Base-by-base conservation (phyloP, 2,113 vertebrate genomes). In the Labrus mixtus region DNA sequence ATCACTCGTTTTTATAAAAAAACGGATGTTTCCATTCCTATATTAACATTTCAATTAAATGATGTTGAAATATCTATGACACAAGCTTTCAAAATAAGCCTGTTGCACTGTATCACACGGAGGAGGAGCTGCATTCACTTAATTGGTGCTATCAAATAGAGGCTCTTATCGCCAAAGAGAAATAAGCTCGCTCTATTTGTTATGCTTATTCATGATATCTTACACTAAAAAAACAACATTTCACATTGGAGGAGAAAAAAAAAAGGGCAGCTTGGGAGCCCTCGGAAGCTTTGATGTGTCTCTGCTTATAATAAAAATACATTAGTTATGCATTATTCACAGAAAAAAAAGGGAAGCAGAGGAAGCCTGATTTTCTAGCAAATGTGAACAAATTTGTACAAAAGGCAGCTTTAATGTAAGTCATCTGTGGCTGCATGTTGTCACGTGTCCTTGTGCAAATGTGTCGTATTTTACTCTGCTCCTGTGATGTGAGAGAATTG, bases 21-120 rank as follows among this genome's bases (percentile, higher is more conserved):
- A 61, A 46, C 6, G 12, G 23, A 20, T 66, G 15, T 20, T 43
- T 58, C 17, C 8, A 57, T 36, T 66, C 25, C 8, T 5, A 22
- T 33, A 33, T 33, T 19, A 59, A 36, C n/a, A 60, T 1, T 41
- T 10, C 13, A 8, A 61, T 13, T 7, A 55, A 73, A 46, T 15
- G 23, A 33, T 46, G 12, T 41, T 59, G 60, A 62, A 53, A 54
- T 51, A 39, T 54, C 58, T 22, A 16, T 67, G 64, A 64, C 41
- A 68, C n/a, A 36, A 58, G 33, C 53, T 68, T 51, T 68, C 37
- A 43, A 45, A 16, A 57, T 50, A 46, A 61, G 61, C 41, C 56
- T 73, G 19, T 22, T 82, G 79, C 19, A 60, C 29, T 73, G 29
- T 50, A 62, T 76, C 9, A 37, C 62, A 48, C 64, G 63, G 55